Evolutionary conservation across 1,140 invertebrate genomes (phyloP), one percentile per base, ranked within the genome.

Genomic region (Caenorhabditis inopinata): DNA sequence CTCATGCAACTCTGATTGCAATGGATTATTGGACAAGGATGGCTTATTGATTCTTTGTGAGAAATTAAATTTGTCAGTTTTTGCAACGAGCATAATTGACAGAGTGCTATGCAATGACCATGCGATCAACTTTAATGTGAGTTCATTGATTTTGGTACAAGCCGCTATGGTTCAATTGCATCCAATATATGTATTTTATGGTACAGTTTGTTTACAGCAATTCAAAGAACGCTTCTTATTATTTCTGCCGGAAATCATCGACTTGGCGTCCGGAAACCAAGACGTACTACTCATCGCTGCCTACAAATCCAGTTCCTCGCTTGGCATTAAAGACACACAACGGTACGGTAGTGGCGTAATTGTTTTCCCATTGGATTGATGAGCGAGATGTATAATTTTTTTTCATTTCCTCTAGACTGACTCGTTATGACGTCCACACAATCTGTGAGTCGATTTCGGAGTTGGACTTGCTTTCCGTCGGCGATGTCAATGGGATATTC

Each of bases 191-290:
- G 25, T 46, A 25, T 25, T n/a, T 18, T n/a, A n/a, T n/a, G n/a
- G n/a, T n/a, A n/a, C n/a, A n/a, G n/a, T n/a, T n/a, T n/a, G n/a
- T 7, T 48, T 75, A 11, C 46, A 81, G 80, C 29, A 68, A 51
- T 81, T 81, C 42, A 81, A 81, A 77, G 80, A 81, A 9, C 47
- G 80, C 2, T 81, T 81, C 53, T 32, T 81, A 27, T 62, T 75
- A 45, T 68, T 78, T 42, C 80, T 81, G 12, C 80, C 80, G 21
- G 80, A 81, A 49, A 81, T 81, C 45, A 81, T 81, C 51, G 80
- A 81, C 35, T 51, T 81, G 21, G 81, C 80, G 7, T 77, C 74
- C 27, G 80, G 80, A 46, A 68, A 42, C 21, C 77, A 80, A 35
- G 80, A 81, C 45, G 32, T 51, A 23, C 53, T 81, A 14, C 38